These are phyloP conservation scores for Cheilosia grossa DNA, from an alignment of 2,888 invertebrate species.

Conservation along the genomic window DNA sequence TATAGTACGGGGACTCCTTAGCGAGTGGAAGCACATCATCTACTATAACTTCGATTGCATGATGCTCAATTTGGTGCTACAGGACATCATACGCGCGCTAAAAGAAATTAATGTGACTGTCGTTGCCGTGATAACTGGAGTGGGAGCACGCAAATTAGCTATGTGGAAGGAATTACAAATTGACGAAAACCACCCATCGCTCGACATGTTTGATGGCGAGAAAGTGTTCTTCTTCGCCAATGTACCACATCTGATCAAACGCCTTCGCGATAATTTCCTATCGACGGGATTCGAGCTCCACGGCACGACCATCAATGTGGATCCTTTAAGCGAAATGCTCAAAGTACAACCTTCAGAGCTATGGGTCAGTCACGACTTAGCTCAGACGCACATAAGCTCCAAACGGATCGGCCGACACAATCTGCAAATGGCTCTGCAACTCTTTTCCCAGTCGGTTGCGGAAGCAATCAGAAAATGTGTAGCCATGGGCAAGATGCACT, in stretches of 20 bases:
- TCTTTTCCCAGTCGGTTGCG: conserved; percentile 26
- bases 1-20: conserved; percentile 26
- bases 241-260: conserved; percentile 46
- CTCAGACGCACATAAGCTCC: conserved; percentile 10
- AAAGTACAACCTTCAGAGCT: conserved; percentile 17
- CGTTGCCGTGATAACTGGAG: conserved; percentile 36
- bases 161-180: conserved; percentile 34
- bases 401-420: conserved; percentile 25
- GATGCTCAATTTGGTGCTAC: conserved; percentile 25
- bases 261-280: conserved; percentile 36
- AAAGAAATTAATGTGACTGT: conserved; percentile 31
- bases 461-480: conserved; percentile 40
- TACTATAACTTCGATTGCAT: conserved; percentile 54
- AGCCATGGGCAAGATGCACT: conserved; percentile 32
- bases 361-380: conserved; percentile 23
- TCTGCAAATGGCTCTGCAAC: conserved; percentile 21
- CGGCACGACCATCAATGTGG: neutral
- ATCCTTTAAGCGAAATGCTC: conserved; percentile 35
- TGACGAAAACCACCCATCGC: neutral
- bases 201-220: conserved; percentile 28
- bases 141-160: conserved; percentile 26
- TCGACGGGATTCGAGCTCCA: conserved; percentile 1
- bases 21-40: conserved; percentile 41
- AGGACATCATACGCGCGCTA: conserved; percentile 26
- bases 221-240: conserved; percentile 42